phyloP scores from a whole-genome alignment of 1,140 invertebrate genomes.

The Halictus rubicundus region DNA sequence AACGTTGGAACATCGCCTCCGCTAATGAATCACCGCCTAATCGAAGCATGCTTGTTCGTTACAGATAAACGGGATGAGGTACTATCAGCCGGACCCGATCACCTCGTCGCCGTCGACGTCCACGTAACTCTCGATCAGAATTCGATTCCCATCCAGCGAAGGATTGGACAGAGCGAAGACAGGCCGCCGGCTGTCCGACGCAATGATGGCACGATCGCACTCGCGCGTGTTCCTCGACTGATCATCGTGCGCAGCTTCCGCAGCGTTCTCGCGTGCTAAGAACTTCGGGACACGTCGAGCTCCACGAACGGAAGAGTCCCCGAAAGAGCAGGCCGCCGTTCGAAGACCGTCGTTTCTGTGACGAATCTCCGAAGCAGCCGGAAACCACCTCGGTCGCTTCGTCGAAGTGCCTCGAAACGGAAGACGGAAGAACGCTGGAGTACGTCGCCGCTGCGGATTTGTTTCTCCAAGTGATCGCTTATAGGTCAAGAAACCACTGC shows the following conservation, averaged over 20 bases:
- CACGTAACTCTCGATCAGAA: conserved; percentile 53
- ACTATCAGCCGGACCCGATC: conserved; percentile 84
- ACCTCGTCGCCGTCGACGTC: conserved; percentile 65
- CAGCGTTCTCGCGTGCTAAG: not conserved
- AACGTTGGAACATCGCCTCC: too few relatives aligned
- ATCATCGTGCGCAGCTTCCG: conserved; percentile 15
- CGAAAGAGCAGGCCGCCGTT: conserved; percentile 2
- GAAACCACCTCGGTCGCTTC: conserved; percentile 23
- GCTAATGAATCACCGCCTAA: too few relatives aligned
- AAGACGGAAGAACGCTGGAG: conserved; percentile 1
- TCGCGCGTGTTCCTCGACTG: conserved; percentile 22
- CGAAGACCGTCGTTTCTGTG: not conserved
- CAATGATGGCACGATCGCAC: conserved; percentile 23
- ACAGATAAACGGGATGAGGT: conserved; percentile 88
- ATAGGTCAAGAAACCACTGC: conserved; percentile 55
- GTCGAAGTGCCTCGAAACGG: conserved; percentile 51
- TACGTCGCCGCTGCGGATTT: conserved; percentile 8
- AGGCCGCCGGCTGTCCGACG: conserved; percentile 34
- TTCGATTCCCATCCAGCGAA: conserved; percentile 22
- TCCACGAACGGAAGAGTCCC: not conserved
- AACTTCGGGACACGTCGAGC: not conserved
- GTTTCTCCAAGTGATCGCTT: not conserved
- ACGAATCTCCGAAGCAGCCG: conserved; percentile 1
- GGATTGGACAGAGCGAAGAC: conserved; percentile 24
- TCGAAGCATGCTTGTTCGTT: conserved; percentile 62